phyloP scores from a whole-genome alignment of 2,888 invertebrate species.

The Hylaea fasciaria region DNA sequence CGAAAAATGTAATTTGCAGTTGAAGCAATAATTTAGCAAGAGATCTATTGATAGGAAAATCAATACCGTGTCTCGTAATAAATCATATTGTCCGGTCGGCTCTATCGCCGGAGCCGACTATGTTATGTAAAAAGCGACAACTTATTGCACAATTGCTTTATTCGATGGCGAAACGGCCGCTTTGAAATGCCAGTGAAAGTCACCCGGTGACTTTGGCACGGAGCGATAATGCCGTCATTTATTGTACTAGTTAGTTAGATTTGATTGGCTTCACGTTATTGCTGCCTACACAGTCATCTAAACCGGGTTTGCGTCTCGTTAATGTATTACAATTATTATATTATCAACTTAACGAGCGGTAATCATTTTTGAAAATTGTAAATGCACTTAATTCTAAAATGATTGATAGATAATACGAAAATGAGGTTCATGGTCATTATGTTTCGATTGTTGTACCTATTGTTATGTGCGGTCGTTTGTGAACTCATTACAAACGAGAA shows the following conservation, averaged over 20 bases:
- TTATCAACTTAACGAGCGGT: constrained; percentile 22
- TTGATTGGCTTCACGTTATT: constrained; percentile 23
- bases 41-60: constrained; percentile 32
- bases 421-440: constrained; percentile 57
- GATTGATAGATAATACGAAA: constrained; percentile 46
- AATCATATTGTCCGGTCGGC: constrained; percentile 37
- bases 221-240: constrained; percentile 52
- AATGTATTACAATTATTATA: constrained; percentile 23
- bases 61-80: constrained; percentile 33
- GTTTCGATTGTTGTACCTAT: constrained; percentile 28
- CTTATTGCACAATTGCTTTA: constrained; percentile 81
- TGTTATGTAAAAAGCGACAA: constrained; percentile 82
- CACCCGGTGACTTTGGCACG: constrained; percentile 78
- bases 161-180: constrained; percentile 81
- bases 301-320: constrained; percentile 9
- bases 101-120: constrained; percentile 50
- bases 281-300: constrained; percentile 8
- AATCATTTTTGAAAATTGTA: constrained; percentile 20
- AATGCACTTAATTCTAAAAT: constrained; percentile 34
- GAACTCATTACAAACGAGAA: constrained; percentile 44
- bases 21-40: constrained; percentile 30
- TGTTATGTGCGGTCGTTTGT: constrained; percentile 43
- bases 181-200: constrained; percentile 82
- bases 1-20: constrained; percentile 22
- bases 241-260: constrained; percentile 34